Evolutionary conservation across 1,140 invertebrate genomes (phyloP), one percentile per base, ranked within the genome.

Genomic region (Drosophila sechellia): DNA sequence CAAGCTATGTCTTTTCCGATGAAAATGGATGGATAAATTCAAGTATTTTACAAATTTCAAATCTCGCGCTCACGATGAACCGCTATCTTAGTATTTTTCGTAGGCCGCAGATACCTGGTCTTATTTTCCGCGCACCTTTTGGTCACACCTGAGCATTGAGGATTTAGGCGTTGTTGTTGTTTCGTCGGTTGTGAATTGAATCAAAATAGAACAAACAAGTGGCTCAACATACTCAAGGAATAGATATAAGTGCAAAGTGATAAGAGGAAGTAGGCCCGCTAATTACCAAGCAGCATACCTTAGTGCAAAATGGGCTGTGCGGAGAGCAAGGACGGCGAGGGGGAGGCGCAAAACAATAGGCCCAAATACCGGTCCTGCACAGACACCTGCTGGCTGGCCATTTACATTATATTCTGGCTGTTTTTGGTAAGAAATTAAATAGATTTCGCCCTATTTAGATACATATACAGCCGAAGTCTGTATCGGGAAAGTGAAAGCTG

Each of bases 401-500:
- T 97, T 72, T 98, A 97, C 90, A 94, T 97, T 59, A 86, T 95
- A 46, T 98, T 98, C 93, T 97, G 96, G 95, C 95, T 95, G 91
- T 93, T 98, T 70, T 96, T 98, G 97, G 97, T 98, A 94, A 94
- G 93, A 93, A 61, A 58, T 39, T 13, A 3, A 27, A 48, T 48
- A 20, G 43, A 40, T 53, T 25, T 35, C 27, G 39, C 5, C 15
- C 20, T 31, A 40, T 58, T 8, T 1, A 34, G 54, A 31, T 1
- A 10, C 10, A 2, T 5, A 20, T 35, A 34, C 10, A 43, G 13
- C 42, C 20, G 3, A 22, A 22, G 15, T 58, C 11, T 34, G 27
- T 40, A 50, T 50, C n/a, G 49, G 22, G 15, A 75, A 81, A 86
- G 85, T 78, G 79, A 80, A 90, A 83, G 84, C 56, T 39, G 27